phyloP scores from a whole-genome alignment of 2,113 vertebrate species.

The Macheiramphus alcinus region DNA sequence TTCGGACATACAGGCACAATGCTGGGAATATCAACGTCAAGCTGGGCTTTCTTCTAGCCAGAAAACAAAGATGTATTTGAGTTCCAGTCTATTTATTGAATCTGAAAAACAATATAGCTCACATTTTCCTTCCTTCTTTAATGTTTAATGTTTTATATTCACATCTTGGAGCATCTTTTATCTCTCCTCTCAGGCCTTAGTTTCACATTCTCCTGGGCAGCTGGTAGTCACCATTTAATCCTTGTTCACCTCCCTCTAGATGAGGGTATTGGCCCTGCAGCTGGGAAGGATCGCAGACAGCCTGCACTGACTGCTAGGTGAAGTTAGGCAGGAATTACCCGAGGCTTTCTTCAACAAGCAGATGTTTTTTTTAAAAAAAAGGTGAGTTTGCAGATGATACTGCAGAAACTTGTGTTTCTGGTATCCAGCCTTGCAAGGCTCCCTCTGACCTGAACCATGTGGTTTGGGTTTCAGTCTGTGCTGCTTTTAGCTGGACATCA shows the following conservation, averaged over 20 bases:
- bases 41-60: not conserved
- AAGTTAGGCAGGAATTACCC: not conserved
- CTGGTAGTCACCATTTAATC: not conserved
- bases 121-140: not conserved
- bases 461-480: not conserved
- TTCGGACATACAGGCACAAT: accelerated
- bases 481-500: not conserved
- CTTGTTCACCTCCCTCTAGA: not conserved
- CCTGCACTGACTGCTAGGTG: not conserved
- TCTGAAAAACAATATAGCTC: not conserved
- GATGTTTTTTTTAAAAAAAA: not conserved
- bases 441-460: accelerated
- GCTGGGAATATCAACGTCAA: not conserved
- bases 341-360: not conserved
- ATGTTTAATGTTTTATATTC: not conserved
- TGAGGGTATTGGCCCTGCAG: not conserved
- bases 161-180: not conserved
- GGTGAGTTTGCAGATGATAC: not conserved
- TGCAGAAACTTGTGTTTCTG: not conserved
- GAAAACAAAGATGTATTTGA: not conserved
- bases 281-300: not conserved
- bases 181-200: not conserved
- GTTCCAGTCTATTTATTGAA: not conserved
- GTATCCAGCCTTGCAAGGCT: not conserved
- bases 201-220: not conserved